Evolutionary conservation across 2,113 vertebrate species (phyloP).

Genomic region (Shinisaurus crocodilurus): DNA sequence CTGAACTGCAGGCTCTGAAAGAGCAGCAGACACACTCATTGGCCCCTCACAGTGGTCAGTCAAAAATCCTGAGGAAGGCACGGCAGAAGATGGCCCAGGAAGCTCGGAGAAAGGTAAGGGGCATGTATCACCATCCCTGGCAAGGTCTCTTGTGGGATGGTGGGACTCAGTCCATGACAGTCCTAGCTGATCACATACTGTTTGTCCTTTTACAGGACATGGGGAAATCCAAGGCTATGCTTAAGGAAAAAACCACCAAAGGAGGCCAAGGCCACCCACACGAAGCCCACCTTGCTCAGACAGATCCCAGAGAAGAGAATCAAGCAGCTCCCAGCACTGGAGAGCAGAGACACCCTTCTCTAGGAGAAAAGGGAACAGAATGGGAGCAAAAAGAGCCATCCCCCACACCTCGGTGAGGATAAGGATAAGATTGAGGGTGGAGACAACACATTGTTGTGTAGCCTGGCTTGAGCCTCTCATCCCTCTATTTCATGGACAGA

Average conservation of each 20-base stretch:
- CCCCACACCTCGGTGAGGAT: slow-evolving; percentile 59
- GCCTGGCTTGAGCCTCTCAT: background rate
- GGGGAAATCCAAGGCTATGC: slow-evolving; percentile 39
- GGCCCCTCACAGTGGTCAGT: slow-evolving; percentile 72
- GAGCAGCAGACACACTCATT: slow-evolving; percentile 82
- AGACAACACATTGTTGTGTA: background rate
- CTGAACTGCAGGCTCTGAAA: slow-evolving; percentile 85
- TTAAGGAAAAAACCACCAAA: slow-evolving; percentile 46
- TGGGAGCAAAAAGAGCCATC: slow-evolving; percentile 55
- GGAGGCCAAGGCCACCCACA: background rate
- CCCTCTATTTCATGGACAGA: slow-evolving; percentile 54
- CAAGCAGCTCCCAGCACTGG: slow-evolving; percentile 17
- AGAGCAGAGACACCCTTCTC: slow-evolving; percentile 11
- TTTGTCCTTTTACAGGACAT: slow-evolving; percentile 56
- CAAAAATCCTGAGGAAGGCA: slow-evolving; percentile 82
- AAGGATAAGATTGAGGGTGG: background rate
- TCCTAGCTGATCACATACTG: background rate
- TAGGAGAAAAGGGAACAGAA: slow-evolving; percentile 28
- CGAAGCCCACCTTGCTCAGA: slow-evolving; percentile 19
- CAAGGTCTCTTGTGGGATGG: background rate
- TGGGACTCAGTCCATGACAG: background rate
- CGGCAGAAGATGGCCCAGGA: slow-evolving; percentile 75
- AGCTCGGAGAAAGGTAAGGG: slow-evolving; percentile 74
- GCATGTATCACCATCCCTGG: background rate
- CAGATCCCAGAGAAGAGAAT: slow-evolving; percentile 14